Conservation (phyloP, 2,888 invertebrate genomes). For the Mesochorus sp. region DNA sequence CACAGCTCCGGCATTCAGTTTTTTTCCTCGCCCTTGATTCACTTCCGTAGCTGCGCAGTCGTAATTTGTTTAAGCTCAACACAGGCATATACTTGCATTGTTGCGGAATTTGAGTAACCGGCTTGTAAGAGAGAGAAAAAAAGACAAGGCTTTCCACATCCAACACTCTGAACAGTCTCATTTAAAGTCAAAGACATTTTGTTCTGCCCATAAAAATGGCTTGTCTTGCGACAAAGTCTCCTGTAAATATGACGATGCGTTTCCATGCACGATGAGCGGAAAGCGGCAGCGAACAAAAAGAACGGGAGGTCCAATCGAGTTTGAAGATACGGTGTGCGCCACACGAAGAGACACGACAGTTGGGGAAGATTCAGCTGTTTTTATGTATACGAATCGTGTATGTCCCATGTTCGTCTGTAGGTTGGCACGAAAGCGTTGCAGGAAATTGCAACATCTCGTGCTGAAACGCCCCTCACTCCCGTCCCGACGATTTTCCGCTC, state of each 20-base stretch:
- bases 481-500: constrained; percentile 58
- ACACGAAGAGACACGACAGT: neutral
- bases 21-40: neutral
- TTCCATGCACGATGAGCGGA: neutral
- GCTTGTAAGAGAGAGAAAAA: no score
- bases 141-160: no score
- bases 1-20: neutral
- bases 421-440: constrained; percentile 46
- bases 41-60: no score
- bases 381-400: neutral
- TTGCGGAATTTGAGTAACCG: no score
- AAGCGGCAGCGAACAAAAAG: neutral
- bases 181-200: no score
- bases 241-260: neutral
- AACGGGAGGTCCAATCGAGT: constrained; percentile 1
- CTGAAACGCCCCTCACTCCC: constrained; percentile 52
- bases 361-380: neutral
- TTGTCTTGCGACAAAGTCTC: no score
- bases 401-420: neutral
- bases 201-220: no score
- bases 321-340: neutral
- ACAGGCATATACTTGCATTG: no score
- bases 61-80: no score
- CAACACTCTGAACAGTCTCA: no score
- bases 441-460: constrained; percentile 61